These are phyloP conservation scores for Stenotaenia linearis DNA, from an alignment of 2,888 invertebrate species.

Conservation along the genomic window DNA sequence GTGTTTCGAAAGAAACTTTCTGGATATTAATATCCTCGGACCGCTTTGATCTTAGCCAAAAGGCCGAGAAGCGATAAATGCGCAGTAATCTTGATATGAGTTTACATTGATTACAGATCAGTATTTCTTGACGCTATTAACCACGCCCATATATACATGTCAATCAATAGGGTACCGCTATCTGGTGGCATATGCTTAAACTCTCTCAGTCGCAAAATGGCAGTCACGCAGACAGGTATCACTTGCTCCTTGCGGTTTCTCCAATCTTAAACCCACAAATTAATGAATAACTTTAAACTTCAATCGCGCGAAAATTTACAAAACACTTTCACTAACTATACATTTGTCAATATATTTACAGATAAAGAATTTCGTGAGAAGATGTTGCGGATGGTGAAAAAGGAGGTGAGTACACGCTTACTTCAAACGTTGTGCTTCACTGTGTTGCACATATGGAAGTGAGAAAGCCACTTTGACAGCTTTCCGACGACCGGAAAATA, in stretches of 20 bases:
- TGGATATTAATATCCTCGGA: too few relatives aligned
- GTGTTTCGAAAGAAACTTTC: too few relatives aligned
- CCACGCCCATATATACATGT: background rate
- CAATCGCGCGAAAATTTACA: background rate
- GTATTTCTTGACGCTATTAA: background rate
- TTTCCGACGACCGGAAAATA: background rate
- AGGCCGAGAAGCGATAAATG: background rate
- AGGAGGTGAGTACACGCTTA: constrained; percentile 53
- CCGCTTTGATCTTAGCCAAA: background rate
- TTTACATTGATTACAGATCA: background rate
- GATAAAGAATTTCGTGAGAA: constrained; percentile 52
- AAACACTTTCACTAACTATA: background rate
- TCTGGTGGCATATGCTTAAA: constrained; percentile 17
- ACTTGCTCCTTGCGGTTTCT: background rate
- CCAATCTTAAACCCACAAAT: background rate
- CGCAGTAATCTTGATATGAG: background rate
- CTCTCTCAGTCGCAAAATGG: background rate
- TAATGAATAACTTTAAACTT: background rate
- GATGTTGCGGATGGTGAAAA: constrained; percentile 73
- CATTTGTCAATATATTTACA: background rate
- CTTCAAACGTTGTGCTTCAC: background rate
- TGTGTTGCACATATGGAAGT: constrained; percentile 15
- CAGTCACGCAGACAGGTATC: constrained; percentile 12
- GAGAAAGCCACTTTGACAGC: background rate
- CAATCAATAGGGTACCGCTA: background rate